Evolutionary conservation across 1,140 invertebrate species (phyloP).

Genomic region (Panagrolaimus sp.): DNA sequence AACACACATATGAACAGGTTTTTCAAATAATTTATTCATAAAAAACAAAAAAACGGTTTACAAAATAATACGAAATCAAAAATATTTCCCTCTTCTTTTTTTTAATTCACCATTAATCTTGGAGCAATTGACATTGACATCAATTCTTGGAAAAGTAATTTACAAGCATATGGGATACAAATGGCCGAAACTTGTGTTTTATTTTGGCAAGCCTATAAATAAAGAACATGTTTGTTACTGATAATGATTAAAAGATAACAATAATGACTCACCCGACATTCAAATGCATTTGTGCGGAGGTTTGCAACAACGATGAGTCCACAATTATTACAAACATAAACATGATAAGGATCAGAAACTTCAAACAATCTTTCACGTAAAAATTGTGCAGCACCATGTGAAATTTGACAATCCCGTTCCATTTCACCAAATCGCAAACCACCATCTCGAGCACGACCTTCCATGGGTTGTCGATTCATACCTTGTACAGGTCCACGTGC

Average conservation of each 20-base stretch:
- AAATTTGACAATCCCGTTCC: constrained; percentile 99
- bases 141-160: constrained; percentile 93
- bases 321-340: constrained; percentile 94
- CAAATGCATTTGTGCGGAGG: constrained; percentile 90
- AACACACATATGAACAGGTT: no score
- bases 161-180: constrained; percentile 89
- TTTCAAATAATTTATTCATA: no score
- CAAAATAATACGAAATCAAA: neutral
- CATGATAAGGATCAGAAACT: constrained; percentile 93
- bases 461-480: constrained; percentile 95
- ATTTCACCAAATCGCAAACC: constrained; percentile 98
- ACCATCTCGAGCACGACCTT: constrained; percentile 90
- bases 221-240: neutral
- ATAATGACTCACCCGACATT: constrained; percentile 72
- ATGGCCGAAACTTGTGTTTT: constrained; percentile 74
- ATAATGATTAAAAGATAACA: neutral
- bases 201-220: constrained; percentile 52
- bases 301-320: constrained; percentile 95
- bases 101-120: constrained; percentile 73
- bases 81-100: neutral
- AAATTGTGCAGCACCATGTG: constrained; percentile 95
- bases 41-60: neutral
- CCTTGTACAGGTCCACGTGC: constrained; percentile 94
- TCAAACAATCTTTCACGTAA: constrained; percentile 89
- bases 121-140: constrained; percentile 99